Conservation (phyloP, 2,797 vertebrate species). For the Etheostoma perlongum region DNA sequence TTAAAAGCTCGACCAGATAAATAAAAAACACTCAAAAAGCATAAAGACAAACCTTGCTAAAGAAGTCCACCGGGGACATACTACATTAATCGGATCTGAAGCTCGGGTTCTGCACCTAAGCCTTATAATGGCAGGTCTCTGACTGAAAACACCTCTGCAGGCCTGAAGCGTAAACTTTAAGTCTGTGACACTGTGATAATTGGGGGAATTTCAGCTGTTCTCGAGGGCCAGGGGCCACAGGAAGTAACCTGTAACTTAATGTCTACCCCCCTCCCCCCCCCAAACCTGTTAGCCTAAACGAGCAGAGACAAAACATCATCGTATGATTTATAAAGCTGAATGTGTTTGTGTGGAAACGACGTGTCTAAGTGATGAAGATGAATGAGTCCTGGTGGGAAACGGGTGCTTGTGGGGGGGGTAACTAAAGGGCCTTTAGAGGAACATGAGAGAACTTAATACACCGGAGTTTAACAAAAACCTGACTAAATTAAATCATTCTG, state of each 20-base stretch:
- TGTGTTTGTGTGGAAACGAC: slow-evolving; percentile 33
- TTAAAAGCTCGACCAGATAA: too few species aligned
- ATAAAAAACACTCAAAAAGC: too few species aligned
- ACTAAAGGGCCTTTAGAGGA: too few species aligned
- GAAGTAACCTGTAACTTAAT: slow-evolving; percentile 89
- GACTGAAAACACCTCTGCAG: slow-evolving; percentile 42
- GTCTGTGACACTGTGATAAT: slow-evolving; percentile 84
- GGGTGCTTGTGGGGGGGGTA: too few species aligned
- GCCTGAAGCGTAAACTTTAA: slow-evolving; percentile 71
- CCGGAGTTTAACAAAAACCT: too few species aligned
- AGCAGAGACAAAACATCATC: slow-evolving; percentile 78
- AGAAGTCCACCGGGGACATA: too few species aligned
- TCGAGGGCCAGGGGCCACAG: slow-evolving; percentile 85
- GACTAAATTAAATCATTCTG: too few species aligned
- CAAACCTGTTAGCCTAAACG: slow-evolving; percentile 61
- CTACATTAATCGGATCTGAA: too few species aligned
- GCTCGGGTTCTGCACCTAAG: too few species aligned
- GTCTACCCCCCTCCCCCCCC: slow-evolving; percentile 40
- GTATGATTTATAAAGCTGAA: slow-evolving; percentile 70
- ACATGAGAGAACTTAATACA: neutral
- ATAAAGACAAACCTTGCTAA: too few species aligned
- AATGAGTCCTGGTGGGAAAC: slow-evolving; percentile 45
- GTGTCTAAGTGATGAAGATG: slow-evolving; percentile 68
- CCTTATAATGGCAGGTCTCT: too few species aligned
- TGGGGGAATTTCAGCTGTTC: slow-evolving; percentile 89